phyloP scores from a whole-genome alignment of 1,140 invertebrate genomes.

The Zaprionus gabonicus region DNA sequence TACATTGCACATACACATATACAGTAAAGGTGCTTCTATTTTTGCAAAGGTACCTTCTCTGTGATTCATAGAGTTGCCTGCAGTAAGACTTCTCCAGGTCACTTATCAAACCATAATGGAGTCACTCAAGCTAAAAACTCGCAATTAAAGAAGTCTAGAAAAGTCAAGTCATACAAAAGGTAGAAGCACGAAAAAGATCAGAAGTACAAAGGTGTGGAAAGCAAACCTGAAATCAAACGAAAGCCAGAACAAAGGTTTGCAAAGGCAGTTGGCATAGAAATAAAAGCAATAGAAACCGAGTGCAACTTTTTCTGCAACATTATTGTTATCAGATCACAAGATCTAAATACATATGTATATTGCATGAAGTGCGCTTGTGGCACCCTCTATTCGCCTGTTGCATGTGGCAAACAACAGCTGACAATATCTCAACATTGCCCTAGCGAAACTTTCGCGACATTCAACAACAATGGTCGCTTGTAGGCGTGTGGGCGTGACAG shows the following conservation, averaged over 20 bases:
- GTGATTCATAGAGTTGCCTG: background rate
- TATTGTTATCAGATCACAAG: background rate
- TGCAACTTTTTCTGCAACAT: background rate
- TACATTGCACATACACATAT: too few relatives aligned
- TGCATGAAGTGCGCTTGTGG: background rate
- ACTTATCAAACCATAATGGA: too few relatives aligned
- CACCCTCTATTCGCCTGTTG: background rate
- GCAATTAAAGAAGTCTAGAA: background rate
- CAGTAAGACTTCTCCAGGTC: too few relatives aligned
- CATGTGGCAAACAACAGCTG: slow-evolving; percentile 18
- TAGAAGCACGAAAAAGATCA: background rate
- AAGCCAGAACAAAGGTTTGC: background rate
- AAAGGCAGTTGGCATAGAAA: background rate
- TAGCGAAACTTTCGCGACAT: slow-evolving; percentile 56
- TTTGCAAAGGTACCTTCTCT: too few relatives aligned
- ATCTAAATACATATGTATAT: background rate
- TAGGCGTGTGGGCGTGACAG: slow-evolving; percentile 65
- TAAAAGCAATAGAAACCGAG: background rate
- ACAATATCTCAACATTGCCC: slow-evolving; percentile 9
- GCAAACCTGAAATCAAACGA: background rate
- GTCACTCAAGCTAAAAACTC: too few relatives aligned
- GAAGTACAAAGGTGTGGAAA: background rate
- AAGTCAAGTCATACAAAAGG: background rate
- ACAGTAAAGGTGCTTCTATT: too few relatives aligned
- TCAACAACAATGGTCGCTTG: slow-evolving; percentile 43